Base-by-base conservation (phyloP, 2,888 invertebrate species). In the Chrysotoxum bicinctum region DNA sequence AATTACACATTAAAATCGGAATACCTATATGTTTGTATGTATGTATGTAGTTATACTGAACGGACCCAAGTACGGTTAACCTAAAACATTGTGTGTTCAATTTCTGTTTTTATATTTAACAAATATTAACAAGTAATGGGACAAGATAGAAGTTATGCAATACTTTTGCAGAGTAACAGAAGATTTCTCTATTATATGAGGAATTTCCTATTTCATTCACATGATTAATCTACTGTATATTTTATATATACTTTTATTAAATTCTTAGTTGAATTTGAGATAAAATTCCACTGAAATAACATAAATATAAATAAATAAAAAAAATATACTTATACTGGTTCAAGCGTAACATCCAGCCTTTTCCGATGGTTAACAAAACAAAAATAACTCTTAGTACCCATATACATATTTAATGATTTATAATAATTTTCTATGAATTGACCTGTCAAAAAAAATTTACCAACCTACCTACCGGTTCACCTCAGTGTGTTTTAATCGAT, bases 401-500 rank as follows among this genome's bases (percentile, higher is more conserved):
- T 14, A 30, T n/a, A n/a, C n/a, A n/a, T n/a, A n/a, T n/a, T n/a
- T n/a, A n/a, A n/a, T n/a, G n/a, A n/a, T n/a, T n/a, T n/a, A n/a
- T n/a, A n/a, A n/a, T n/a, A n/a, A n/a, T n/a, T n/a, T n/a, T n/a
- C n/a, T n/a, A n/a, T n/a, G n/a, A n/a, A n/a, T 40, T 40, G 7
- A 23, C 7, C 8, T n/a, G 7, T 43, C 16, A 16, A 43, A 16
- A 6, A 6, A n/a, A 40, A 40, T 54, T 23, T 56, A 26, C 40
- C 26, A 48, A 30, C 26, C n/a, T 40, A 48, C 4, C 43, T 21
- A 16, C 19, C 23, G 1, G 8, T 12, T 26, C 7, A 12, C 19
- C 30, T 32, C 10, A 50, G 50, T 72, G 14, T 16, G 16, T 50
- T 64, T 75, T 54, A 62, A 48, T 40, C 43, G 50, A 73, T 82